Conservation (phyloP, 1,140 invertebrate species). For the Manduca sexta region DNA sequence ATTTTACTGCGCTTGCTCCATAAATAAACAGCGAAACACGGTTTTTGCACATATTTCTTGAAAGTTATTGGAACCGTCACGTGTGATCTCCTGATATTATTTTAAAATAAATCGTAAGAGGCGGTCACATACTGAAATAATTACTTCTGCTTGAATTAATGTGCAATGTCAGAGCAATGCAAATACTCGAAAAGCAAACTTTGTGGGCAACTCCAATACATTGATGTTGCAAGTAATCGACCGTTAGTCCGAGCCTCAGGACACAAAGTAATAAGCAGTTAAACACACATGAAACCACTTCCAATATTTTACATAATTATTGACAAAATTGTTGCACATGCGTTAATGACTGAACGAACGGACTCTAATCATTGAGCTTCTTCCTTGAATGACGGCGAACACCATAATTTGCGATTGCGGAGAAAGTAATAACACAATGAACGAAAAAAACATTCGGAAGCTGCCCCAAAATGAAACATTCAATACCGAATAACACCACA, state of each 20-base stretch:
- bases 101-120: too few species aligned
- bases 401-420: conserved; percentile 26
- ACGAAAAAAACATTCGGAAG: conserved; percentile 25
- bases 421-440: conserved; percentile 28
- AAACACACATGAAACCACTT: conserved; percentile 48
- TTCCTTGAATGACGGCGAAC: conserved; percentile 21
- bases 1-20: too few species aligned
- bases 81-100: too few species aligned
- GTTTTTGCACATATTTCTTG: too few species aligned
- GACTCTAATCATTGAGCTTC: conserved; percentile 34
- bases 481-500: conserved; percentile 11
- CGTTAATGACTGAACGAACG: conserved; percentile 35
- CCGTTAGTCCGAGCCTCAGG: conserved; percentile 42
- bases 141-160: too few species aligned
- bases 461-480: conserved; percentile 30
- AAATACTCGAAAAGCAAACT: background rate
- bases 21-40: too few species aligned
- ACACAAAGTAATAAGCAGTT: conserved; percentile 50
- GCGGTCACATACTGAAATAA: too few species aligned
- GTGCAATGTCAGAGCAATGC: background rate
- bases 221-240: conserved; percentile 28
- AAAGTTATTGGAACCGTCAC: too few species aligned
- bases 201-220: conserved; percentile 18
- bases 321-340: conserved; percentile 45
- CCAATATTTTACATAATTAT: conserved; percentile 59